Conservation (phyloP, 2,797 vertebrate species). For the Bryconaethiops microstoma region DNA sequence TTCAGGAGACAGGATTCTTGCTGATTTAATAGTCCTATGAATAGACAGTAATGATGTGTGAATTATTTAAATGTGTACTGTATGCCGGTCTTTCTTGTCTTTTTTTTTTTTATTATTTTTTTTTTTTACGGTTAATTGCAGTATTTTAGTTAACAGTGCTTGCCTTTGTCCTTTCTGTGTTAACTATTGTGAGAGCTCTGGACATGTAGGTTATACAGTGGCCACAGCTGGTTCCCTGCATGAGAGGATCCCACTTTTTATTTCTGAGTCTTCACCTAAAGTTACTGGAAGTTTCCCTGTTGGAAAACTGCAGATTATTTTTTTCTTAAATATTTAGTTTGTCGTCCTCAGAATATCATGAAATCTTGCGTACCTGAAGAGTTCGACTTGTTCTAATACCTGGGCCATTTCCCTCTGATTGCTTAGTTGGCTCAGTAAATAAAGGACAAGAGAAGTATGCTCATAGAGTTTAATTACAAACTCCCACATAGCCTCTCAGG, state of each 20-base stretch:
- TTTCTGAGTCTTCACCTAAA: constrained; percentile 12
- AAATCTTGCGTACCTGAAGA: not conserved
- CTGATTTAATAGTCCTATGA: constrained; percentile 20
- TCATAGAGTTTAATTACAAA: constrained; percentile 60
- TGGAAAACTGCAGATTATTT: not conserved
- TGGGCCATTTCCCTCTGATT: constrained; percentile 26
- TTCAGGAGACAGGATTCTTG: constrained; percentile 1
- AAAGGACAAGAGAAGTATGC: not conserved
- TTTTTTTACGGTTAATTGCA: not conserved
- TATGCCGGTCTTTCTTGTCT: not conserved
- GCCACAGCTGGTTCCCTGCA: constrained; percentile 25
- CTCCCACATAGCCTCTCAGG: constrained; percentile 56
- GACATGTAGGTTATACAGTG: constrained; percentile 20
- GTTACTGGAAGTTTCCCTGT: constrained; percentile 24
- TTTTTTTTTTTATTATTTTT: not conserved
- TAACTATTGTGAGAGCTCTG: not conserved
- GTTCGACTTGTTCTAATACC: constrained; percentile 40
- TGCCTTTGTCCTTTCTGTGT: constrained; percentile 28
- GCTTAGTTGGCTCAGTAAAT: not conserved
- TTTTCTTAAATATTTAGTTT: constrained; percentile 19
- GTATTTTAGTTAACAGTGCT: constrained; percentile 25
- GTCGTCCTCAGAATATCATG: constrained; percentile 23
- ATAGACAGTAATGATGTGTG: constrained; percentile 47
- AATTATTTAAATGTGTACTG: constrained; percentile 21
- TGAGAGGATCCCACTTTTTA: constrained; percentile 23